These are phyloP conservation scores for Elachura formosa DNA, from an alignment of 2,113 vertebrate genomes.

Conservation along the genomic window DNA sequence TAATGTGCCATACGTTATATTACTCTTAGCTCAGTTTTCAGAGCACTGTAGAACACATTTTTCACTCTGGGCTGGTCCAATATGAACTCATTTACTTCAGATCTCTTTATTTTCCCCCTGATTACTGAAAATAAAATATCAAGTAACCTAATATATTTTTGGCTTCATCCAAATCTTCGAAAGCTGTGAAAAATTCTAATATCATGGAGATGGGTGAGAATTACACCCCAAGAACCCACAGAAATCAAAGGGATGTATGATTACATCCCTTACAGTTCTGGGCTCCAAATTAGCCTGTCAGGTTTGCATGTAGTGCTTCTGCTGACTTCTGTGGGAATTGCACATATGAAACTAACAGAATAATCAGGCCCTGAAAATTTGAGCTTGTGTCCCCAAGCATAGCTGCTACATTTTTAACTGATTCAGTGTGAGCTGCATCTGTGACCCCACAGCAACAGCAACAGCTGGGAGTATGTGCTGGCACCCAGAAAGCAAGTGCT, in stretches of 20 bases:
- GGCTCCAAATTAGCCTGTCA: slow-evolving; percentile 34
- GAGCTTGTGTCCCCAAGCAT: slow-evolving; percentile 53
- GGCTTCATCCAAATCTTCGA: not conserved
- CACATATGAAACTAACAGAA: slow-evolving; percentile 45
- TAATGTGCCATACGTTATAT: not conserved
- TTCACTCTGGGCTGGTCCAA: slow-evolving; percentile 17
- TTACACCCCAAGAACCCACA: not conserved
- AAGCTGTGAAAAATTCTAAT: not conserved
- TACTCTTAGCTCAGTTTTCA: not conserved
- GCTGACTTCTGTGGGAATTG: slow-evolving; percentile 58
- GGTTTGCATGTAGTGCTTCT: slow-evolving; percentile 7
- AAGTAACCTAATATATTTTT: not conserved
- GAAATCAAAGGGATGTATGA: slow-evolving; percentile 8
- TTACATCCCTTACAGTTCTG: not conserved
- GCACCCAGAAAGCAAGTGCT: slow-evolving; percentile 56
- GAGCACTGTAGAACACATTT: not conserved
- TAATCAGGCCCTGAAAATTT: slow-evolving; percentile 63
- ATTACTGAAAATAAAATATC: not conserved
- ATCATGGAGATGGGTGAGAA: not conserved
- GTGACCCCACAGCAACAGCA: slow-evolving; percentile 52
- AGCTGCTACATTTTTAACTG: slow-evolving; percentile 60
- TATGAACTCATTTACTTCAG: not conserved
- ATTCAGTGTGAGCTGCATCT: slow-evolving; percentile 48
- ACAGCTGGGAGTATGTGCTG: slow-evolving; percentile 40
- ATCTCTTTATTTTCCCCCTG: not conserved